Base-by-base conservation (phyloP, 2,113 vertebrate genomes). In the Pelmatolapia mariae region DNA sequence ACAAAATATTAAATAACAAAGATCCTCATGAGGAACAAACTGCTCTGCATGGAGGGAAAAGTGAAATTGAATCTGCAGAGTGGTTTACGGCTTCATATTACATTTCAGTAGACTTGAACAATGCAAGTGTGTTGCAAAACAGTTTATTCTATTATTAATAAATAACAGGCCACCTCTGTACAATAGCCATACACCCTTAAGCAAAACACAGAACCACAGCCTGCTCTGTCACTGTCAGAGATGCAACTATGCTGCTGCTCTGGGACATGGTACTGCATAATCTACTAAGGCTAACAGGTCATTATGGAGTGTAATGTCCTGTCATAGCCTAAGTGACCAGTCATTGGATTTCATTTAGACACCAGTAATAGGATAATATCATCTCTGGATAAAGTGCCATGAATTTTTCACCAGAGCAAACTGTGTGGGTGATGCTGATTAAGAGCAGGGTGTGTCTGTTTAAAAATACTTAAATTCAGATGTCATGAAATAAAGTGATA, bases 211-310 rank as follows among this genome's bases (percentile, higher is more conserved):
- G 71, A 81, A 47, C 85, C 84, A 71, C 84, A 54, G 80, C 40
- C 50, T 57, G 61, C 84, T 95, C 78, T 31, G 40, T 94, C 93
- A 92, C 16, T 91, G 92, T 93, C 91, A 90, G 83, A 83, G 59
- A 22, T 52, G 86, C 89, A 66, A 38, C 89, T 9, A 56, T 71
- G 81, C 29, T n/a, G 5, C 81, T 85, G 89, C 90, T 88, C 61
- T 26, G 73, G 85, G 91, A 92, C 43, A 33, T 68, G 2, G 4
- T 76, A n/a, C 78, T 85, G 83, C 85, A 73, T 92, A 91, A 94
- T 93, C 90, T 91, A 83, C 85, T 81, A 86, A 93, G 91, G 90
- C 90, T 87, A 93, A 87, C 85, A 79, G 92, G 76, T 87, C 86
- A 91, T 93, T 91, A 89, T 83, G 85, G 68, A 63, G 81, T 11